phyloP scores from a whole-genome alignment of 2,113 vertebrate species.

The Oreochromis tanganicae region DNA sequence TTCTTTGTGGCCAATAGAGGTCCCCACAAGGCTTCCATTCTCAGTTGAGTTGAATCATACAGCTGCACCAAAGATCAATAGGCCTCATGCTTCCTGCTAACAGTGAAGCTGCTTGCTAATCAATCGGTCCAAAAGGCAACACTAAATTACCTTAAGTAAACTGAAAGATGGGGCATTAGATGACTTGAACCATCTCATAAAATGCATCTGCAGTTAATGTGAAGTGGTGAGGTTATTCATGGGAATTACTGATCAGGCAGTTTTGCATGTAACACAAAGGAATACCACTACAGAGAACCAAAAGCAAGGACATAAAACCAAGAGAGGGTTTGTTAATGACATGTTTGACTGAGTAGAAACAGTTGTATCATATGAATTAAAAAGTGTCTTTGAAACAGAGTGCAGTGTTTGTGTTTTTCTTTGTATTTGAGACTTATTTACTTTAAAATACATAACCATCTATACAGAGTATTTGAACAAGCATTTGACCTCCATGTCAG shows the following conservation, averaged over 20 bases:
- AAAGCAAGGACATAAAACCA: constrained; percentile 6
- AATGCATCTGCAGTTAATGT: neutral
- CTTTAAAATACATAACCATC: neutral
- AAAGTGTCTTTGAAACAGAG: constrained; percentile 56
- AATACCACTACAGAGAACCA: constrained; percentile 47
- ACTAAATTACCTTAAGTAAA: neutral
- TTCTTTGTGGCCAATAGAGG: constrained; percentile 58
- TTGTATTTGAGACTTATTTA: neutral
- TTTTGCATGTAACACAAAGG: constrained; percentile 69
- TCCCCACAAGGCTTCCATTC: constrained; percentile 37
- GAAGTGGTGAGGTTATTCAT: constrained; percentile 12
- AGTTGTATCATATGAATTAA: constrained; percentile 77
- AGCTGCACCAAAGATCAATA: constrained; percentile 59
- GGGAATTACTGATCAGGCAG: constrained; percentile 40
- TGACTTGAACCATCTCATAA: neutral
- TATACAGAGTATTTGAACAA: fast-evolving
- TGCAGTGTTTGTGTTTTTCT: neutral
- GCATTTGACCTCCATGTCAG: neutral
- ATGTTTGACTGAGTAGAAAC: constrained; percentile 57
- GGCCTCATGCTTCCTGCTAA: constrained; percentile 11
- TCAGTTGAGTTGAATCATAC: constrained; percentile 9
- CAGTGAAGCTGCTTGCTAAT: neutral
- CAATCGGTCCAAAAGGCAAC: neutral
- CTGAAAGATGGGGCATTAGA: neutral
- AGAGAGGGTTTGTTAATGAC: constrained; percentile 29